A percentile compares a stretch with the other conserved stretches of the same genome.
phyloP scores from a whole-genome alignment of 2,113 vertebrate species.

The Serinus canaria region DNA sequence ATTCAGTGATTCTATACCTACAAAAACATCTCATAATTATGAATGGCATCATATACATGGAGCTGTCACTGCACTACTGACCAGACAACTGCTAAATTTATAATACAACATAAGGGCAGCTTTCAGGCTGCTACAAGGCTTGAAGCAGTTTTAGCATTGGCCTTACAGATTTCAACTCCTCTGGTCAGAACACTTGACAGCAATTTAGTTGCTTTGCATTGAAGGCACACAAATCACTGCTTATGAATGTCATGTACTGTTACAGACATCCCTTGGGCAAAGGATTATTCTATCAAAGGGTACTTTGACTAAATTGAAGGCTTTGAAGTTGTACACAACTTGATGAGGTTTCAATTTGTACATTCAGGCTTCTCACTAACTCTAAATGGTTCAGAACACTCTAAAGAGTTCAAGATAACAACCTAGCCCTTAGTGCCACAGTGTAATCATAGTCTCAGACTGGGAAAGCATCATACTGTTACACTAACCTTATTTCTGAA shows the following conservation, averaged over 20 bases:
- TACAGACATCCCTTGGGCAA: neutral
- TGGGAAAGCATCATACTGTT: neutral
- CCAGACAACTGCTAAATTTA: neutral
- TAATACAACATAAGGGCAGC: neutral
- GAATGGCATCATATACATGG: neutral
- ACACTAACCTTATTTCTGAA: neutral
- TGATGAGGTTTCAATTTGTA: neutral
- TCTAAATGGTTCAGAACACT: neutral
- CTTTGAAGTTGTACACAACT: neutral
- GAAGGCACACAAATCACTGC: neutral
- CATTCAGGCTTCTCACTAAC: neutral
- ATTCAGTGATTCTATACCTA: neutral
- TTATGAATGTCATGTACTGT: neutral
- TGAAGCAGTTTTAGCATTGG: neutral
- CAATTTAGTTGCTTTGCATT: neutral
- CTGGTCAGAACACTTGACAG: neutral
- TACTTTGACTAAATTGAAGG: neutral
- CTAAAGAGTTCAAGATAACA: neutral
- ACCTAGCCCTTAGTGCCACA: neutral
- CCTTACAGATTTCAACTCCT: neutral
- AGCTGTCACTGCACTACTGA: neutral
- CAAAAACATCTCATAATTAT: neutral
- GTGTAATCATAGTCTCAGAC: neutral
- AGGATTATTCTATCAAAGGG: neutral
- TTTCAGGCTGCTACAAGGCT: neutral